Evolutionary conservation across 2,113 vertebrate genomes (phyloP).

Genomic region (Oostethus manadensis): DNA sequence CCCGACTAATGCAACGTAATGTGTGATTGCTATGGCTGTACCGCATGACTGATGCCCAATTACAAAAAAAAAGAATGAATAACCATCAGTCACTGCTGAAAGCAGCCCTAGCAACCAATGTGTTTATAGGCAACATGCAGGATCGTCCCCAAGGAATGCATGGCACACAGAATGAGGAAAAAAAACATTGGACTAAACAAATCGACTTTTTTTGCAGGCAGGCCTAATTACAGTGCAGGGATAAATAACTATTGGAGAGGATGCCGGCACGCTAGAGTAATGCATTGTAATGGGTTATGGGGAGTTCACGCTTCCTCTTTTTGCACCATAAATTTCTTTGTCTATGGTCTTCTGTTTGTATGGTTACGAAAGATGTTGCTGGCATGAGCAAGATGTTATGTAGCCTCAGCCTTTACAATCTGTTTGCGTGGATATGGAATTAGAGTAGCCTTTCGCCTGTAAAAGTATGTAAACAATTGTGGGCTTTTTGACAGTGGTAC

Average conservation of each 20-base stretch:
- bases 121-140: constrained; percentile 48
- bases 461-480: too few species aligned
- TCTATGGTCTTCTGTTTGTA: constrained; percentile 25
- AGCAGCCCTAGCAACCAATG: constrained; percentile 30
- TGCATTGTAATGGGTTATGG: constrained; percentile 55
- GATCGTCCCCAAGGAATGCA: constrained; percentile 48
- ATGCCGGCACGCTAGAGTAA: constrained; percentile 43
- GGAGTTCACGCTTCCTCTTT: constrained; percentile 53
- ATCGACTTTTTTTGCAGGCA: constrained; percentile 56
- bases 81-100: constrained; percentile 49
- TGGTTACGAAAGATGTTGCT: constrained; percentile 19
- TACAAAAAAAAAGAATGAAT: constrained; percentile 43
- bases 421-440: too few species aligned
- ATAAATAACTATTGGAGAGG: constrained; percentile 62
- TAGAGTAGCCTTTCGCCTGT: too few species aligned
- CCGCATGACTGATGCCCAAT: constrained; percentile 20
- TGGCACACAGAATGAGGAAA: constrained; percentile 65
- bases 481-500: too few species aligned
- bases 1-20: constrained; percentile 7
- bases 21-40: background rate
- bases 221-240: constrained; percentile 64
- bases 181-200: constrained; percentile 62
- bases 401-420: too few species aligned
- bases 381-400: too few species aligned
- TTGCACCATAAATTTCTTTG: too few species aligned